These are phyloP conservation scores for Tipula lateralis DNA, from an alignment of 2,888 invertebrate species.

Conservation along the genomic window DNA sequence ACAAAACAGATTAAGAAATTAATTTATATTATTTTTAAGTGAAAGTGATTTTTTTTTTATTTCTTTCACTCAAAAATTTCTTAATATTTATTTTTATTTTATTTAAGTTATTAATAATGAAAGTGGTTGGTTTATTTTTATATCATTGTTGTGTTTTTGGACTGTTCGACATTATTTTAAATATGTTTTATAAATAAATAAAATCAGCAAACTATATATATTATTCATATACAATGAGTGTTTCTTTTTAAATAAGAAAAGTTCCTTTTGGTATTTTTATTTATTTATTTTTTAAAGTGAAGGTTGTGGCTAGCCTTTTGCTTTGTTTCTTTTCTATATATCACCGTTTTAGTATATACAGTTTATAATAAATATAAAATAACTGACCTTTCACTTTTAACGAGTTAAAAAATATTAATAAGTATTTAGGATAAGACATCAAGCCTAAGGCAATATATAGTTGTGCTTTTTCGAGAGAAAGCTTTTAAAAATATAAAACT, in stretches of 20 bases:
- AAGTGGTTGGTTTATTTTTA: not conserved
- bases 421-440: not conserved
- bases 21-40: not conserved
- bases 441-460: not conserved
- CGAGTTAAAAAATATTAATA: not conserved
- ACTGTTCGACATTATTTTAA: not conserved
- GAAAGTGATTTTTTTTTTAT: not conserved
- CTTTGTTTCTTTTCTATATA: slow-evolving; percentile 11
- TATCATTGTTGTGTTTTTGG: not conserved
- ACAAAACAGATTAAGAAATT: slow-evolving; percentile 1
- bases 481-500: not conserved
- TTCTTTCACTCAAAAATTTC: slow-evolving; percentile 24
- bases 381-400: slow-evolving; percentile 16
- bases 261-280: slow-evolving; percentile 1
- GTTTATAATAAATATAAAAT: not conserved
- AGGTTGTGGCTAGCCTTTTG: slow-evolving; percentile 1
- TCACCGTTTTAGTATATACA: not conserved
- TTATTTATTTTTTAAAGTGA: not conserved
- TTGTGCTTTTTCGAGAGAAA: not conserved
- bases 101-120: slow-evolving; percentile 19
- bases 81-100: slow-evolving; percentile 13
- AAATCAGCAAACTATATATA: not conserved
- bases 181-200: not conserved
- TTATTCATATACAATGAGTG: not conserved
- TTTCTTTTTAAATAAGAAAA: not conserved